These are phyloP conservation scores for Melanotaenia trifasciata DNA, from an alignment of 2,797 vertebrate genomes.

Conservation along the genomic window DNA sequence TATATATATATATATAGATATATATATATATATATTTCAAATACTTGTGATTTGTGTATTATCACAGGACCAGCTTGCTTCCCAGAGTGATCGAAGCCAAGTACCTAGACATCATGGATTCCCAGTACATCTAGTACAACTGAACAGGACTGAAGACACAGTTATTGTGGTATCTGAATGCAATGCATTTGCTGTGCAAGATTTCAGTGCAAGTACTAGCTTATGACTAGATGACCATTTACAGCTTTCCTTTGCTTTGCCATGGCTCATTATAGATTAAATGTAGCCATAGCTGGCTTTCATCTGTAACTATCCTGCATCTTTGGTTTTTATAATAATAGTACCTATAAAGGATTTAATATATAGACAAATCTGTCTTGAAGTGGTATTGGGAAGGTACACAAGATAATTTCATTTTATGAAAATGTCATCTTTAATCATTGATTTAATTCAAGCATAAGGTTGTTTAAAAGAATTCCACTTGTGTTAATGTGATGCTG, in stretches of 20 bases:
- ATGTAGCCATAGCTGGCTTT: slow-evolving; percentile 8
- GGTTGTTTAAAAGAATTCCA: slow-evolving; percentile 14
- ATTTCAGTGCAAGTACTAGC: slow-evolving; percentile 8
- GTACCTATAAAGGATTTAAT: background rate
- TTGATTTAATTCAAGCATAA: slow-evolving; percentile 7
- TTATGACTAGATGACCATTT: slow-evolving; percentile 5
- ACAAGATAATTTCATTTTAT: background rate
- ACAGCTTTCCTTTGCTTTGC: slow-evolving; percentile 9
- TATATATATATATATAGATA: no score
- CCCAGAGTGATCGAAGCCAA: slow-evolving; percentile 91
- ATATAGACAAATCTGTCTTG: background rate
- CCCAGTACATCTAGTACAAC: slow-evolving; percentile 83
- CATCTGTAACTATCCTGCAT: slow-evolving; percentile 27
- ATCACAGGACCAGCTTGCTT: slow-evolving; percentile 87
- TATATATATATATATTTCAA: background rate
- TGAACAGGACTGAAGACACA: background rate
- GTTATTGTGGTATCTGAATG: slow-evolving; percentile 11
- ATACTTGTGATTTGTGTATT: slow-evolving; percentile 34
- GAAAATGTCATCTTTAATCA: background rate
- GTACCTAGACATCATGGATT: slow-evolving; percentile 93
- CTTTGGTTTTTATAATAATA: slow-evolving; percentile 11
- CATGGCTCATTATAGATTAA: slow-evolving; percentile 7
- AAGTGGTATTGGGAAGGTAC: background rate
- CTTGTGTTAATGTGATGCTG: background rate
- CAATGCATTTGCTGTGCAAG: slow-evolving; percentile 39